Base-by-base conservation (phyloP, 1,140 invertebrate species). In the Bombus turneri region DNA sequence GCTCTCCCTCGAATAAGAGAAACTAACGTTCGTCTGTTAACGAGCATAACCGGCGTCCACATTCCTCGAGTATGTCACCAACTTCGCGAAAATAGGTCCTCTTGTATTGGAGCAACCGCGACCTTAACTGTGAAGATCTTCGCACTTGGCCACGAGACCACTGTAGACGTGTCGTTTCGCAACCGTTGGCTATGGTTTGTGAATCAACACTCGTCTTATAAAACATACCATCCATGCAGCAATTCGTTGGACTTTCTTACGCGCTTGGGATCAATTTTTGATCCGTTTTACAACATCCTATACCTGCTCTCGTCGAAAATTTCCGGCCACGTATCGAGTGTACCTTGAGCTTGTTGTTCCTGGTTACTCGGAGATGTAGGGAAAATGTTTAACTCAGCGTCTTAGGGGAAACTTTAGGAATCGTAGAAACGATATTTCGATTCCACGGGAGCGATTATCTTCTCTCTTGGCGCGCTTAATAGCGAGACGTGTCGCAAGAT, bases 91-190 rank as follows among this genome's bases (percentile, higher is more conserved):
- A 53, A 74, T 34, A 66, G 34, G 8, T 53, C 43, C 57, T 43
- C 37, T 39, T 5, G 31, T 13, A 22, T 6, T 28, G 22, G 15
- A 9, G n/a, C n/a, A 28, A 57, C 15, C 71, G 31, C 62, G 34
- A 66, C 53, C 66, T 84, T n/a, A 39, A 34, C 25, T 37, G 66
- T 74, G 53, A 47, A 88, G 79, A 76, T 86, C 71, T 41, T 59
- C 71, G 22, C 47, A 57, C 62, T 87, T 71, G 62, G 53, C 31
- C 62, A 84, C 53, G 71, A 31, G 78, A 69, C 81, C 64, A 83
- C 37, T 31, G 59, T 88, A 34, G 25, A 1, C 43, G 43, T 22
- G 47, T 22, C 47, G 47, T 18, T 53, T 53, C 18, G 18, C 47
- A 39, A 28, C 37, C 22, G 12, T 8, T 25, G 43, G 12, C 22